Conservation (phyloP, 1,140 invertebrate species). For the Rhagoletis zephyria region DNA sequence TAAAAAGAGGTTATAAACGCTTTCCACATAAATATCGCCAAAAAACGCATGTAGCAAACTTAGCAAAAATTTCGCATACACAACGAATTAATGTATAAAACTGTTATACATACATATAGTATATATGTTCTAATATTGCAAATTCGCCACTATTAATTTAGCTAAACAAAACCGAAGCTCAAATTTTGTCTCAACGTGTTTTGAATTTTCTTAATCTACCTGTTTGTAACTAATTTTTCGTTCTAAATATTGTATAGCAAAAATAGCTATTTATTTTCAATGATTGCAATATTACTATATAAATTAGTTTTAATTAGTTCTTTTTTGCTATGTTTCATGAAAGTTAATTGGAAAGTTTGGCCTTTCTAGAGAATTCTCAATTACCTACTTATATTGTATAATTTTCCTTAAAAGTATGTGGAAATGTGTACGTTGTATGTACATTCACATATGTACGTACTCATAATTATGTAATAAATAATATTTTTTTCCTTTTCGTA, state of each 20-base stretch:
- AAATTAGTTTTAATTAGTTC: background rate
- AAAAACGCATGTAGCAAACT: no score
- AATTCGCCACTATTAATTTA: background rate
- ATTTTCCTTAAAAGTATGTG: conserved; percentile 28
- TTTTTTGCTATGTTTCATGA: background rate
- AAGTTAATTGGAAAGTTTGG: background rate
- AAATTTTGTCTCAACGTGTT: background rate
- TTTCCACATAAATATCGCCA: no score
- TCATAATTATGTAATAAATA: background rate
- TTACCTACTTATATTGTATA: background rate
- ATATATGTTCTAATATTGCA: no score
- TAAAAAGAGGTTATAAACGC: no score
- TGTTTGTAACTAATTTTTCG: background rate
- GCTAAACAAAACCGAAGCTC: background rate
- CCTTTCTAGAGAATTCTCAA: background rate
- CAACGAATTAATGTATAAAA: conserved; percentile 10
- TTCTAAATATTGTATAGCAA: background rate
- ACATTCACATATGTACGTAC: background rate
- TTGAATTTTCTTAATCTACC: background rate
- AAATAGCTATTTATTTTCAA: background rate
- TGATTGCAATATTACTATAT: conserved; percentile 35
- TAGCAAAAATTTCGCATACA: background rate
- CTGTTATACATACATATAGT: background rate
- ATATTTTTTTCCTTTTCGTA: background rate
- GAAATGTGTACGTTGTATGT: conserved; percentile 22